Evolutionary conservation across 2,113 vertebrate species (phyloP).

Genomic region (Etheostoma spectabile): DNA sequence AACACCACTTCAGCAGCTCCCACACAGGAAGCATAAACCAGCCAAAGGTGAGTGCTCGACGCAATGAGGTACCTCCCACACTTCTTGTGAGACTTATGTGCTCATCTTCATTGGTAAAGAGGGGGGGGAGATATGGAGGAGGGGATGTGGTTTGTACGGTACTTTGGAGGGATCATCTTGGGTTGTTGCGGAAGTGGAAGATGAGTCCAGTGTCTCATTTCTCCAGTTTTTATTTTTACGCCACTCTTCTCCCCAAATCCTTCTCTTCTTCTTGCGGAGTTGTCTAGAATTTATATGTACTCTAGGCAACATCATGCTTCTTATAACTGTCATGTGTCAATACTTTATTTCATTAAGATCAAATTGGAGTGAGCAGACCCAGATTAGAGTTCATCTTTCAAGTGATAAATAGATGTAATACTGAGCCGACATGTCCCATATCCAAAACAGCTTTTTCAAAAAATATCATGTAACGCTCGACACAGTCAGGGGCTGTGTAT

Average conservation of each 20-base stretch:
- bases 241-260: neutral
- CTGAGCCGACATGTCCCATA: neutral
- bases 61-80: slow-evolving; percentile 17
- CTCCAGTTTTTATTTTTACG: neutral
- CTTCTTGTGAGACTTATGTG: slow-evolving; percentile 15
- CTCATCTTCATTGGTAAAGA: neutral
- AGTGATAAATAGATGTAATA: too few relatives aligned
- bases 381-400: neutral
- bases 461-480: neutral
- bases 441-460: neutral
- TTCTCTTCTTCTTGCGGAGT: neutral
- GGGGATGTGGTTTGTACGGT: neutral
- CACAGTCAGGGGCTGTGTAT: neutral
- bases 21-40: slow-evolving; percentile 27
- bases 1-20: slow-evolving; percentile 21
- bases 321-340: neutral
- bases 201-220: slow-evolving; percentile 29
- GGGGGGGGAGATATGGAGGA: neutral
- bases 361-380: neutral
- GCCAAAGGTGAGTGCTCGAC: neutral
- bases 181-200: slow-evolving; percentile 24
- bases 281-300: neutral
- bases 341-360: neutral
- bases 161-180: slow-evolving; percentile 22
- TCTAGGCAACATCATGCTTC: neutral